phyloP scores from a whole-genome alignment of 2,888 invertebrate species.

The Agapostemon virescens region DNA sequence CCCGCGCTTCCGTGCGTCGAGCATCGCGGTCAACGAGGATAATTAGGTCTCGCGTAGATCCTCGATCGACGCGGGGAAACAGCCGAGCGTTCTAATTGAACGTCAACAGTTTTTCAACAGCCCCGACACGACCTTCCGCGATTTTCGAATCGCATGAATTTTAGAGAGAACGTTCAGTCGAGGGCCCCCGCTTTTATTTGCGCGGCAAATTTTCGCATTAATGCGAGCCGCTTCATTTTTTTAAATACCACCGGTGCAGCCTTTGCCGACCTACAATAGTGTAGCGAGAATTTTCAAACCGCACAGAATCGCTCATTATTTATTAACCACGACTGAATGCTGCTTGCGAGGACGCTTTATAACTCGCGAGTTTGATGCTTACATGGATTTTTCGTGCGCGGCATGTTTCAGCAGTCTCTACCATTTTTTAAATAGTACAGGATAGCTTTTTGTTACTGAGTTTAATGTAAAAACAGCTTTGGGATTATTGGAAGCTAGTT shows the following conservation, averaged over 20 bases:
- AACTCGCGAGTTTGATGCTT: too few species aligned
- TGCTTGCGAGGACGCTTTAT: too few species aligned
- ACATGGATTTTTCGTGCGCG: too few species aligned
- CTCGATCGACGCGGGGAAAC: conserved; percentile 27
- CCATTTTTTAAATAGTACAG: too few species aligned
- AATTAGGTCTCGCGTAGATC: conserved; percentile 37
- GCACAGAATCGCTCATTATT: background rate
- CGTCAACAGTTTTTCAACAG: background rate
- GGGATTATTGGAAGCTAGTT: too few species aligned
- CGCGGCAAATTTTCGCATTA: background rate
- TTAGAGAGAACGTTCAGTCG: background rate
- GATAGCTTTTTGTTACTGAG: too few species aligned
- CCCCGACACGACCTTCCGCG: background rate
- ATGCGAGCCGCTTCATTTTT: background rate
- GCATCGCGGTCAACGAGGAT: conserved; percentile 47
- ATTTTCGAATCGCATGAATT: background rate
- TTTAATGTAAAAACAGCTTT: too few species aligned
- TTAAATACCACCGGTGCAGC: background rate
- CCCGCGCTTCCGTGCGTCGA: conserved; percentile 16
- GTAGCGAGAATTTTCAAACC: background rate
- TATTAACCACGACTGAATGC: background rate
- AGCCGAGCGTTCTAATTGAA: conserved; percentile 28
- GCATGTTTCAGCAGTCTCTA: too few species aligned
- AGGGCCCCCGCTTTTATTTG: background rate
- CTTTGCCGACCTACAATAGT: background rate